Percentiles rank a stretch among this genome's conserved stretches.
Evolutionary conservation across 2,888 invertebrate genomes (phyloP).

Genomic region (Autographa gamma): DNA sequence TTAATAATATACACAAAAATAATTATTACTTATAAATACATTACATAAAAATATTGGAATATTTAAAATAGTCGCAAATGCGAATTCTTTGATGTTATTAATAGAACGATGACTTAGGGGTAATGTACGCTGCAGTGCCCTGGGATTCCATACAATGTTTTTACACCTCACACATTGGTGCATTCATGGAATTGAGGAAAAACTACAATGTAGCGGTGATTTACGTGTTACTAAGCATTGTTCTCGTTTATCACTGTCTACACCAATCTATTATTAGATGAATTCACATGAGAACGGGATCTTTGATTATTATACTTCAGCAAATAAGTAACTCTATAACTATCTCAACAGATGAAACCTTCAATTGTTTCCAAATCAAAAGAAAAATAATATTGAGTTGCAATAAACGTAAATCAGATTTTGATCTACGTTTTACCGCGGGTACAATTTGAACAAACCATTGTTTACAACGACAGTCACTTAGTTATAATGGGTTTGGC

Average conservation of each 20-base stretch:
- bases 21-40: too few species aligned
- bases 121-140: constrained; percentile 38
- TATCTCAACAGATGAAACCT: not conserved
- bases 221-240: constrained; percentile 32
- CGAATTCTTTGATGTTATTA: constrained; percentile 26
- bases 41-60: not conserved
- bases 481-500: constrained; percentile 47
- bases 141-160: constrained; percentile 45
- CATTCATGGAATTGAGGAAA: constrained; percentile 27
- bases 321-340: not conserved
- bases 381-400: constrained; percentile 1
- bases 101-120: constrained; percentile 38
- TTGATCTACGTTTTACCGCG: constrained; percentile 22
- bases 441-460: constrained; percentile 39
- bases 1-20: too few species aligned
- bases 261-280: constrained; percentile 21
- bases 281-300: constrained; percentile 23
- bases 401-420: constrained; percentile 29
- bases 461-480: constrained; percentile 48
- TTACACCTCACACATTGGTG: constrained; percentile 24
- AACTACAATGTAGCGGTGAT: constrained; percentile 29
- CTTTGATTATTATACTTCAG: not conserved
- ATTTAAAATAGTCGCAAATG: not conserved
- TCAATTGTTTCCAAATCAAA: not conserved
- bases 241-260: constrained; percentile 11